Percentiles rank a stretch among this genome's conserved stretches.
These are phyloP conservation scores for Ceratitis capitata DNA, from an alignment of 1,140 invertebrate genomes.

Conservation along the genomic window DNA sequence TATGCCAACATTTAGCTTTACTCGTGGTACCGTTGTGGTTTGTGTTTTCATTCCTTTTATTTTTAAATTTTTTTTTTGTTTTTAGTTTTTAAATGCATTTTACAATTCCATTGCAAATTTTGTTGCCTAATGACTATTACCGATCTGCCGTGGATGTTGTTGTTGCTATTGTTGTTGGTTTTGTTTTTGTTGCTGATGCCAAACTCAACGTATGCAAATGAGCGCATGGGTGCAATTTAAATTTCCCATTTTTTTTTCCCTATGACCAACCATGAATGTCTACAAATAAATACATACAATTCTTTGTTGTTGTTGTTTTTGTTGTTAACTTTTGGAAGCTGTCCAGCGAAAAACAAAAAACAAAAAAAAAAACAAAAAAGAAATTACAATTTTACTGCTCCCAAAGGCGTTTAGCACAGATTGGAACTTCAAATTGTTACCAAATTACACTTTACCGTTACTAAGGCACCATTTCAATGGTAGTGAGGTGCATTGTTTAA, in stretches of 20 bases:
- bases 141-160: too few relatives aligned
- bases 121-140: conserved; percentile 22
- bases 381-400: background rate
- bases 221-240: conserved; percentile 12
- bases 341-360: too few relatives aligned
- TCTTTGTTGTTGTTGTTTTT: too few relatives aligned
- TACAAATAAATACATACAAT: background rate
- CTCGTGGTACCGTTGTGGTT: background rate
- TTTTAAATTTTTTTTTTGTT: background rate
- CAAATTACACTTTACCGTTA: background rate
- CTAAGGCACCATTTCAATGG: background rate
- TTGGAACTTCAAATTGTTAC: conserved; percentile 17
- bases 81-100: background rate
- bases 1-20: background rate
- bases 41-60: background rate
- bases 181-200: background rate
- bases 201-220: conserved; percentile 7
- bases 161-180: too few relatives aligned
- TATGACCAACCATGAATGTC: background rate
- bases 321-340: background rate
- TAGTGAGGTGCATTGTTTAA: background rate
- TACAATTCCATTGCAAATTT: background rate
- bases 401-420: conserved; percentile 3
- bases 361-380: too few relatives aligned
- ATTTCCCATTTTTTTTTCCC: background rate